Percentiles rank a stretch among this genome's conserved stretches.
These are phyloP conservation scores for Temnothorax unifasciatus DNA, from an alignment of 2,888 invertebrate species.

Conservation along the genomic window DNA sequence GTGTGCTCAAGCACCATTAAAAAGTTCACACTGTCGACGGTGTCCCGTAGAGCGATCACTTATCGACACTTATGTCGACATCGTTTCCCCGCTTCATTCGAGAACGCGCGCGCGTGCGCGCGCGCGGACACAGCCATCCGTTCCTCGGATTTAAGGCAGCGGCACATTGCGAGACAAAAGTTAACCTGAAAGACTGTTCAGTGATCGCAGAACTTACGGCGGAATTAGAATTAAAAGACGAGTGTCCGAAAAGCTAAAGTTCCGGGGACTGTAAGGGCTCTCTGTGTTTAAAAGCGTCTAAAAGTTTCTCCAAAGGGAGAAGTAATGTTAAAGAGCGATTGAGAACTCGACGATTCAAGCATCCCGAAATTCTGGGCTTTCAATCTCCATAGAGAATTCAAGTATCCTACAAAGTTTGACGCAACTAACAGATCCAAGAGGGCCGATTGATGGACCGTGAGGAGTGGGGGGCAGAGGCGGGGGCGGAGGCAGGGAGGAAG, in stretches of 20 bases:
- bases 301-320: constrained; percentile 43
- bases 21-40: constrained; percentile 66
- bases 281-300: constrained; percentile 36
- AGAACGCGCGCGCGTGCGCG: constrained; percentile 13
- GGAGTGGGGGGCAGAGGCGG: not conserved
- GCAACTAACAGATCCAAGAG: constrained; percentile 17
- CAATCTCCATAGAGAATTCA: constrained; percentile 16
- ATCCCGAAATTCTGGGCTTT: constrained; percentile 37
- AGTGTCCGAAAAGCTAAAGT: constrained; percentile 44
- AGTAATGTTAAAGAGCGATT: constrained; percentile 42
- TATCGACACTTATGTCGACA: constrained; percentile 64
- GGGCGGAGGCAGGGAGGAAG: too few species aligned
- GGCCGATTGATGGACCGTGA: not conserved
- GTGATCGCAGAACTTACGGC: constrained; percentile 18
- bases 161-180: constrained; percentile 16
- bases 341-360: constrained; percentile 40
- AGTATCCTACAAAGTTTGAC: constrained; percentile 40
- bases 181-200: constrained; percentile 20
- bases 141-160: constrained; percentile 23
- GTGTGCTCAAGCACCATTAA: constrained; percentile 71
- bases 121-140: not conserved
- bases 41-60: constrained; percentile 51
- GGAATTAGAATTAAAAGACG: constrained; percentile 54
- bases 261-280: constrained; percentile 22
- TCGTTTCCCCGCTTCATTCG: constrained; percentile 41